Evolutionary conservation across 1,140 invertebrate species (phyloP), one percentile per base, ranked within the genome.

Genomic region (Drosophila paulistorum): DNA sequence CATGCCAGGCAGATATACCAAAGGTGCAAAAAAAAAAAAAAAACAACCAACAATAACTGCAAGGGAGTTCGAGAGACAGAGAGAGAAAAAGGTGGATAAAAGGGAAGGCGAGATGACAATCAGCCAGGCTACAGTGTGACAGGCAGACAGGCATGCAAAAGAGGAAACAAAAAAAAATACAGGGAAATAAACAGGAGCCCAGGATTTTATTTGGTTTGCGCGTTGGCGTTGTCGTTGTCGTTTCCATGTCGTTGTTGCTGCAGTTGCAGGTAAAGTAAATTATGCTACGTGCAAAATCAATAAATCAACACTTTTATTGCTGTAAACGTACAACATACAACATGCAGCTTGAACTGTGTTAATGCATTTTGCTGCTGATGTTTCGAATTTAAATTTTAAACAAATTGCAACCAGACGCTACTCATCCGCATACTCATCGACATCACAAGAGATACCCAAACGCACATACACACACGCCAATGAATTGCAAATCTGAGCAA

Each of bases 301-400:
- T 87, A 87, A 87, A 89, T 87, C 84, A 87, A 87, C 84, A 87
- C 84, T 71, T 87, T 87, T 87, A 87, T 80, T 89, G 79, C 84
- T 80, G 84, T 82, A 80, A 89, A 87, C 73, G 80, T 80, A 74
- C 23, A 45, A 39, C 45, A 66, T 67, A 7, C 42, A 69, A 79
- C 68, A 71, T 61, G 63, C 66, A 65, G 37, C 51, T 39, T 33
- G 13, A 62, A 23, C 37, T 23, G 45, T 72, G 70, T 20, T 67
- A 72, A 72, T 78, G 77, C 77, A 42, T 71, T 30, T 48, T 54
- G 17, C 48, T 55, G 51, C 48, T 79, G 67, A 68, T 17, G 68
- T 51, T 61, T 42, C 39, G 33, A 67, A 68, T 68, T 65, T 76
- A 79, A 67, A 74, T 70, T 70, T 70, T 70, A 59, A 26, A 64